Evolutionary conservation across 2,113 vertebrate species (phyloP).

Genomic region (Apodemus sylvaticus): DNA sequence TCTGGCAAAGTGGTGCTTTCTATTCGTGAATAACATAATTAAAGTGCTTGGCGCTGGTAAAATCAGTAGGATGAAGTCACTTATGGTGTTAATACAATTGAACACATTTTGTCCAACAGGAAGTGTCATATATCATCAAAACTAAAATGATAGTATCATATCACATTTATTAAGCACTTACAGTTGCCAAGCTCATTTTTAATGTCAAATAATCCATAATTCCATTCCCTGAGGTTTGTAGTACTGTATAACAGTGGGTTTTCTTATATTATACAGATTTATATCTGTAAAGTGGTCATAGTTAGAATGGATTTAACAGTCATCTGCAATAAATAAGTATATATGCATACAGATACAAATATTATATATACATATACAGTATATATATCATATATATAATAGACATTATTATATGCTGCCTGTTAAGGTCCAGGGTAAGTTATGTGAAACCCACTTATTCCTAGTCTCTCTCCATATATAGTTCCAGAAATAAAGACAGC

Average conservation of each 20-base stretch:
- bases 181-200: neutral
- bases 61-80: slow-evolving; percentile 36
- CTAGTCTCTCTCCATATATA: no score
- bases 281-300: neutral
- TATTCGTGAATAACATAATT: slow-evolving; percentile 31
- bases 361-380: no score
- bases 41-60: slow-evolving; percentile 57
- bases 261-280: slow-evolving; percentile 45
- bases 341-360: no score
- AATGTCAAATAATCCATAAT: slow-evolving; percentile 14
- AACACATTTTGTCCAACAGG: slow-evolving; percentile 53
- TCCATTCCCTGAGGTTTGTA: neutral
- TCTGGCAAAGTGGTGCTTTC: slow-evolving; percentile 27
- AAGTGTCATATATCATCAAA: slow-evolving; percentile 30
- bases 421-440: neutral
- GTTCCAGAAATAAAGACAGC: neutral
- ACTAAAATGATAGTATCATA: slow-evolving; percentile 10
- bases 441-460: no score
- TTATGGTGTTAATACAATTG: neutral
- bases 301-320: slow-evolving; percentile 11
- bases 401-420: no score
- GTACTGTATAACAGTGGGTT: neutral
- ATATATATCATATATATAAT: no score
- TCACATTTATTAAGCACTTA: slow-evolving; percentile 56
- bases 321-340: neutral